Percentiles rank a stretch among this genome's conserved stretches.
These are phyloP conservation scores for Philotrypesis tridentata DNA, from an alignment of 1,140 invertebrate genomes.

Conservation along the genomic window DNA sequence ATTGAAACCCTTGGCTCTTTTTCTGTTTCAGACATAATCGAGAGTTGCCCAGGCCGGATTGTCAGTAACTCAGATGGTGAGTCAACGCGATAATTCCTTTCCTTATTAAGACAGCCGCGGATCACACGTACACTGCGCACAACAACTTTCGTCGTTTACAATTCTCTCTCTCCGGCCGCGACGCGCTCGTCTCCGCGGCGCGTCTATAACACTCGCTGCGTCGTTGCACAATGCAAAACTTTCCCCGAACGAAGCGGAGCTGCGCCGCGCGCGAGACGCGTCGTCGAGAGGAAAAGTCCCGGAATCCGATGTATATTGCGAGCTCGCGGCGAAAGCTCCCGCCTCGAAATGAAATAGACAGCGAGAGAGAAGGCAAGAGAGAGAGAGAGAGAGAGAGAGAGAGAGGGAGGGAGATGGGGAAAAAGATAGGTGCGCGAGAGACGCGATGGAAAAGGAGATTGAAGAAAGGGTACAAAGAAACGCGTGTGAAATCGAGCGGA, in stretches of 20 bases:
- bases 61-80: conserved; percentile 43
- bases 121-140: no score
- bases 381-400: no score
- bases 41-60: background rate
- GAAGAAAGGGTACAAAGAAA: background rate
- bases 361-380: no score
- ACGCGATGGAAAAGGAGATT: background rate
- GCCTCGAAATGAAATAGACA: conserved; percentile 28
- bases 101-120: no score
- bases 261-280: background rate
- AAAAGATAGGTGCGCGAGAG: conserved; percentile 16
- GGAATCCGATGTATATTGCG: background rate
- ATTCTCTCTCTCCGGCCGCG: no score
- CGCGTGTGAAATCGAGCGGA: conserved; percentile 33
- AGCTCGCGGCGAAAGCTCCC: conserved; percentile 11
- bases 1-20: background rate
- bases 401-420: background rate
- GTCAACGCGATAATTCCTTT: background rate
- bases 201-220: no score
- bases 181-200: no score
- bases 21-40: conserved; percentile 32
- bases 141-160: background rate
- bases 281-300: background rate
- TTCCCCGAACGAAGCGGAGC: background rate
- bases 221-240: background rate